These are phyloP conservation scores for Solenodon paradoxus DNA, from an alignment of 2,113 vertebrate genomes.

Conservation along the genomic window DNA sequence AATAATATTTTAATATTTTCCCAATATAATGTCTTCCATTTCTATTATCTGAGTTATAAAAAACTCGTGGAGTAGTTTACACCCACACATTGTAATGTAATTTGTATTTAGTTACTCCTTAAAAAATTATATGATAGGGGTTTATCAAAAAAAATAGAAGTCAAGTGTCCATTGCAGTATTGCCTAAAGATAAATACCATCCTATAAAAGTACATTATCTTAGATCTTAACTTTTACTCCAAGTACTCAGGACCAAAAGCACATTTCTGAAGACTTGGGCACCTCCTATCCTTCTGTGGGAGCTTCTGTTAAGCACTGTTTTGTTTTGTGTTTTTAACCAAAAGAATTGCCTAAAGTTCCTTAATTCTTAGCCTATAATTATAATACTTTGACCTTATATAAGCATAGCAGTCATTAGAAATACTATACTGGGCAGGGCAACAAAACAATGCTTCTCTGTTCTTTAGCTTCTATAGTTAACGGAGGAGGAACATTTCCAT, in stretches of 20 bases:
- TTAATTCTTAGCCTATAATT: neutral
- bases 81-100: neutral
- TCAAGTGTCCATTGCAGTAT: neutral
- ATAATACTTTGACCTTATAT: neutral
- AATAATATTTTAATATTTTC: neutral
- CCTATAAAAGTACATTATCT: neutral
- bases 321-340: no score
- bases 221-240: neutral
- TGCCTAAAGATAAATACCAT: neutral
- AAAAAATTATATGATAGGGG: neutral
- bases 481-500: neutral
- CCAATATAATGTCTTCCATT: neutral
- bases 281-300: neutral
- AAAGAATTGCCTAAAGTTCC: neutral
- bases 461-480: neutral
- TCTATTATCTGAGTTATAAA: neutral
- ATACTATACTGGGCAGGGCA: neutral
- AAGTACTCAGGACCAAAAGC: neutral
- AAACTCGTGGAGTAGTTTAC: neutral
- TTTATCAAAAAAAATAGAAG: neutral
- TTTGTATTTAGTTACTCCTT: neutral
- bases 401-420: neutral
- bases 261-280: neutral
- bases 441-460: neutral
- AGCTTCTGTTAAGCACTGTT: neutral